phyloP scores from a whole-genome alignment of 64 coral and sea anemone genomes.

The Actinia equina region DNA sequence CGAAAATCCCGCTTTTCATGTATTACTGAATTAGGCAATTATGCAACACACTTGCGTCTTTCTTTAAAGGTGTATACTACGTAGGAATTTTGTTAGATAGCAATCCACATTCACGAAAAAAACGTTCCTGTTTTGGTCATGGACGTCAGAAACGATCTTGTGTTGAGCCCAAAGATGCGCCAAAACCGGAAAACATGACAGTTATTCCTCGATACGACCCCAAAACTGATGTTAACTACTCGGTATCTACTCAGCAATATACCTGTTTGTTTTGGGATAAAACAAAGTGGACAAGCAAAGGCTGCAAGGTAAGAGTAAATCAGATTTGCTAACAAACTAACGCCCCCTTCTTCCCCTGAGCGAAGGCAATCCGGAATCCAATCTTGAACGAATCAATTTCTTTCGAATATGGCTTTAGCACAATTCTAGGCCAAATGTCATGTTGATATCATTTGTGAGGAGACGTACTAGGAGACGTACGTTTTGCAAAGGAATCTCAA shows the following conservation, averaged over 20 bases:
- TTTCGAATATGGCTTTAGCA: too few relatives aligned
- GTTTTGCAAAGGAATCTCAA: too few relatives aligned
- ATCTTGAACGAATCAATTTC: too few relatives aligned
- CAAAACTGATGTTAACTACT: constrained; percentile 71
- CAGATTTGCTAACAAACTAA: too few relatives aligned
- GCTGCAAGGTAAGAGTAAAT: constrained; percentile 53
- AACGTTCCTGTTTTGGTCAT: constrained; percentile 42
- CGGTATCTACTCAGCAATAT: constrained; percentile 32
- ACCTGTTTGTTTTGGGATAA: constrained; percentile 68
- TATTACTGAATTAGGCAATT: too few relatives aligned
- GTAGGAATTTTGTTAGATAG: background rate
- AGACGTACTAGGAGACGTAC: too few relatives aligned
- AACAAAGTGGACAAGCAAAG: constrained; percentile 39
- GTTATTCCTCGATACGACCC: constrained; percentile 49
- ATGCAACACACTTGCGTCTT: background rate
- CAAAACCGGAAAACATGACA: constrained; percentile 66
- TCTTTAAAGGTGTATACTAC: background rate
- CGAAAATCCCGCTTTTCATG: too few relatives aligned
- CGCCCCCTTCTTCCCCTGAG: too few relatives aligned
- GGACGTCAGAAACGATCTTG: constrained; percentile 68
- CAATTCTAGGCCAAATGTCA: too few relatives aligned
- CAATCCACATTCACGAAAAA: constrained; percentile 8
- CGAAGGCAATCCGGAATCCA: too few relatives aligned
- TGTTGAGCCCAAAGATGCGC: constrained; percentile 70
- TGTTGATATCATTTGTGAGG: too few relatives aligned